A percentile compares a stretch with the other conserved stretches of the same genome.
These are phyloP conservation scores for Nanger granti DNA, from an alignment of 2,113 vertebrate species.

Conservation along the genomic window DNA sequence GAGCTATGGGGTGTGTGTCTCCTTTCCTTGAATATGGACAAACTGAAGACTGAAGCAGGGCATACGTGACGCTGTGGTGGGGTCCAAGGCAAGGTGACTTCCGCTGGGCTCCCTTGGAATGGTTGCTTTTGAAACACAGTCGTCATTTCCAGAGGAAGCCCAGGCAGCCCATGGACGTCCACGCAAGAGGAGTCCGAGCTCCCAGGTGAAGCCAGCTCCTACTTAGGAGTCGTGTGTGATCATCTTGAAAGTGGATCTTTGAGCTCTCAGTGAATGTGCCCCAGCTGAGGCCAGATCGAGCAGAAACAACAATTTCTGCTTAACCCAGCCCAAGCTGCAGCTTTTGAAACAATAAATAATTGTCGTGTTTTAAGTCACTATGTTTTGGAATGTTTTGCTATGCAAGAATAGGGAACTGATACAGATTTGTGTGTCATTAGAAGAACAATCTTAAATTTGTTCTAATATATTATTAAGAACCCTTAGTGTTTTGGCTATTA, in stretches of 20 bases:
- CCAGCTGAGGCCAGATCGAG: neutral
- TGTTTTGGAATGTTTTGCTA: neutral
- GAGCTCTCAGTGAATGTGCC: neutral
- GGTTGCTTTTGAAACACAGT: neutral
- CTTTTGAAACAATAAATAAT: neutral
- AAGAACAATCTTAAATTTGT: neutral
- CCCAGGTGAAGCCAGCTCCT: too few species aligned
- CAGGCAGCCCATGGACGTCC: neutral
- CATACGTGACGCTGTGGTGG: neutral
- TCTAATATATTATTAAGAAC: neutral
- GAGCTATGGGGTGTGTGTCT: neutral
- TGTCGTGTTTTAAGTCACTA: neutral
- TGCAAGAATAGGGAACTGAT: neutral
- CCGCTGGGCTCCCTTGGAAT: neutral
- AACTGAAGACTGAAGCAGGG: too few species aligned
- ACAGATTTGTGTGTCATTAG: neutral
- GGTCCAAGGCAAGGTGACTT: neutral
- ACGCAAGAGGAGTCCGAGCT: accelerated
- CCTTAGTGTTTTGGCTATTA: neutral
- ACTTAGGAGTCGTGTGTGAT: neutral
- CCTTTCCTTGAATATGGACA: neutral
- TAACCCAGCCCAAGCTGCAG: neutral
- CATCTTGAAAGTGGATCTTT: neutral
- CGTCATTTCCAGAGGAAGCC: neutral
- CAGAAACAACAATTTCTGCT: neutral